Conservation (phyloP, 2,113 vertebrate species). For the Aldabrachelys gigantea region DNA sequence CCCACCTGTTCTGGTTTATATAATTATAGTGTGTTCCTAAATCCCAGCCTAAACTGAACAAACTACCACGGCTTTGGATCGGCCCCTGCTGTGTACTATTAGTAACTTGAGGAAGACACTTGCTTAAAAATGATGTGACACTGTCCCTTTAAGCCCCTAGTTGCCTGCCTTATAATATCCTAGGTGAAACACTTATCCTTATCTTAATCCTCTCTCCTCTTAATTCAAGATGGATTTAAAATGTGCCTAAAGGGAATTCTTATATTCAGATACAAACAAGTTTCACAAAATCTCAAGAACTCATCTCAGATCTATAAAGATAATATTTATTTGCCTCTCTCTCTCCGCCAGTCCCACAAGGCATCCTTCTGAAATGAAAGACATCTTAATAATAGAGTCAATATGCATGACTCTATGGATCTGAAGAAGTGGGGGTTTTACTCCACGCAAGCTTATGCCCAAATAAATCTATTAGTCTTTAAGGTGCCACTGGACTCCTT, state of each 20-base stretch:
- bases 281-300: not conserved
- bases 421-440: no score
- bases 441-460: no score
- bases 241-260: fast-evolving
- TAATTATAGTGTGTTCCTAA: not conserved
- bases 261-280: not conserved
- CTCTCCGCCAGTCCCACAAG: not conserved
- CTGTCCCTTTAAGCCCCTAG: not conserved
- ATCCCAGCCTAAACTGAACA: not conserved
- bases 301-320: not conserved
- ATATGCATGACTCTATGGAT: no score
- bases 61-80: not conserved
- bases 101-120: not conserved
- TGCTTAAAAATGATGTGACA: not conserved
- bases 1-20: no score
- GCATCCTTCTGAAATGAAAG: not conserved
- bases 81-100: not conserved
- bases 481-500: no score
- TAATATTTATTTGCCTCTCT: not conserved
- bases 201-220: not conserved
- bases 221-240: constrained; percentile 27
- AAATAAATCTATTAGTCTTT: no score
- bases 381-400: not conserved
- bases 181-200: not conserved
- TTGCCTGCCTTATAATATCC: not conserved